A percentile compares a stretch with the other conserved stretches of the same genome.
Conservation (phyloP, 23 tunicate species). For the Diplosoma virens region DNA sequence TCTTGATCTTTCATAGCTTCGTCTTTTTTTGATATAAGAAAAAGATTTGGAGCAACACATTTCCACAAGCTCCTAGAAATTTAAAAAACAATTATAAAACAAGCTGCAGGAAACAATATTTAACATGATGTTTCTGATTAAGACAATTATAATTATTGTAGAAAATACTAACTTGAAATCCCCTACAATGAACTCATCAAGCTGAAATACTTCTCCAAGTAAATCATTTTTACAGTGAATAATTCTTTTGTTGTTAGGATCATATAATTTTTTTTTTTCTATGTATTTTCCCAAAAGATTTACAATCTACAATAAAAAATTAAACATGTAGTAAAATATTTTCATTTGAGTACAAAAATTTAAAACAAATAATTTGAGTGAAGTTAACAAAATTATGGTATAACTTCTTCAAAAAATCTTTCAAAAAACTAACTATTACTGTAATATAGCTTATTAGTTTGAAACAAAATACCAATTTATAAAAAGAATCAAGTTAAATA, state of each 20-base stretch:
- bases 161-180: too few relatives aligned
- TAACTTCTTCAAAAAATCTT: background rate
- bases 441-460: too few relatives aligned
- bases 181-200: slow-evolving; percentile 45
- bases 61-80: too few relatives aligned
- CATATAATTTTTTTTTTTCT: slow-evolving; percentile 55
- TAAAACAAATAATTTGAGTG: background rate
- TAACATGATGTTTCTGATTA: too few relatives aligned
- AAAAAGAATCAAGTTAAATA: background rate
- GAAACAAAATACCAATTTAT: too few relatives aligned
- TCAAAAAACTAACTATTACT: too few relatives aligned
- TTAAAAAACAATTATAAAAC: too few relatives aligned
- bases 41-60: too few relatives aligned
- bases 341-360: background rate
- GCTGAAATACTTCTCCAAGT: slow-evolving; percentile 71
- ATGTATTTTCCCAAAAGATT: slow-evolving; percentile 64
- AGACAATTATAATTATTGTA: too few relatives aligned
- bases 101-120: too few relatives aligned
- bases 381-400: background rate
- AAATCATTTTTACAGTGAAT: slow-evolving; percentile 67
- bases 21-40: too few relatives aligned
- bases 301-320: slow-evolving; percentile 28
- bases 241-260: slow-evolving; percentile 51
- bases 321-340: background rate
- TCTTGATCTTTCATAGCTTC: too few relatives aligned